Evolutionary conservation across 2,888 invertebrate species (phyloP).

Genomic region (Anagyrus pseudococci): DNA sequence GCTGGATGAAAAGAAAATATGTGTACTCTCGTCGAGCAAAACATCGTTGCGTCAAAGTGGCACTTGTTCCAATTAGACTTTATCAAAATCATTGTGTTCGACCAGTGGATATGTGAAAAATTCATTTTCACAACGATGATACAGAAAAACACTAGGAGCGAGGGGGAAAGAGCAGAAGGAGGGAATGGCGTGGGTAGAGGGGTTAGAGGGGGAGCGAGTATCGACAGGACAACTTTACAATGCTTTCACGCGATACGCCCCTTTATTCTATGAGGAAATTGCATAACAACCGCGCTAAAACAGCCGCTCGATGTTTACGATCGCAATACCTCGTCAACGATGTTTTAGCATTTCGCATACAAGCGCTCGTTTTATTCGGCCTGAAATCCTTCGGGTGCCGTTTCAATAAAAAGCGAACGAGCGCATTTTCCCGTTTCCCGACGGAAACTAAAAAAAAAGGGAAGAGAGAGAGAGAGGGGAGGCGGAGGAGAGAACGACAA

Average conservation of each 20-base stretch:
- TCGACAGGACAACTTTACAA: conserved; percentile 35
- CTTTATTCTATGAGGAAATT: conserved; percentile 36
- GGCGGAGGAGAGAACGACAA: neutral
- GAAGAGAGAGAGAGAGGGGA: neutral
- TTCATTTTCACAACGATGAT: neutral
- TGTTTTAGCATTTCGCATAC: conserved; percentile 39
- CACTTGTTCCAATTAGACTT: too few relatives aligned
- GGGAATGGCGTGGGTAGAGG: neutral
- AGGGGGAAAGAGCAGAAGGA: neutral
- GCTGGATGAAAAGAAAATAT: too few relatives aligned
- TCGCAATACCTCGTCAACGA: conserved; percentile 37
- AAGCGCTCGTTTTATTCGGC: conserved; percentile 29
- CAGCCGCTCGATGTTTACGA: conserved; percentile 36
- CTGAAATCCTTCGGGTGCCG: conserved; percentile 35
- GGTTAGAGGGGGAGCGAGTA: too few relatives aligned
- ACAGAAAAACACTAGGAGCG: neutral
- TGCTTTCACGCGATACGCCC: conserved; percentile 35
- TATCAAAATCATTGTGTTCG: too few relatives aligned
- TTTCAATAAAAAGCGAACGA: conserved; percentile 35
- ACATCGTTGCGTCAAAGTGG: too few relatives aligned
- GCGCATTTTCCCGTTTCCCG: conserved; percentile 6
- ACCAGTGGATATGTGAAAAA: too few relatives aligned
- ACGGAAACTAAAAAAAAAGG: conserved; percentile 27
- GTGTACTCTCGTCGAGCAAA: too few relatives aligned
- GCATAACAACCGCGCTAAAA: conserved; percentile 29